phyloP scores from a whole-genome alignment of 2,797 vertebrate genomes.

The Lepus oiostolus region DNA sequence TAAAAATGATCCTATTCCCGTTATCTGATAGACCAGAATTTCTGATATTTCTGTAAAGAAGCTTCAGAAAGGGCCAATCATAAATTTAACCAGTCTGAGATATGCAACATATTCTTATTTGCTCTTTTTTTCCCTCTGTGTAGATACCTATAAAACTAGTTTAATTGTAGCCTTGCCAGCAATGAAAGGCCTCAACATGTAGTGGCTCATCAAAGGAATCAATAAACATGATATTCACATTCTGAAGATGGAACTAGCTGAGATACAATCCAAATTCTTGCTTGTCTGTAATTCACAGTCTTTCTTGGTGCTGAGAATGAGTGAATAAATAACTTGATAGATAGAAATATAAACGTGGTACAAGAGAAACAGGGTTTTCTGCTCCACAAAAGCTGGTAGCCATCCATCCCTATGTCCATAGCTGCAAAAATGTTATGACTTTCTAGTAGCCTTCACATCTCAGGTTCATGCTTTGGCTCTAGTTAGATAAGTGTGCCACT shows the following conservation, averaged over 20 bases:
- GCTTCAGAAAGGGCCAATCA: neutral
- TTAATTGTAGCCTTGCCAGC: neutral
- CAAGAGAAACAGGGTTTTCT: neutral
- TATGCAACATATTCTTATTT: neutral
- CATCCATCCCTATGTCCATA: neutral
- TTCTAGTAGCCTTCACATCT: conserved; percentile 2
- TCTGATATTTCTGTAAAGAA: neutral
- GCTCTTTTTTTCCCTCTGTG: neutral
- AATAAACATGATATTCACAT: neutral
- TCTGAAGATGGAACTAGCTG: neutral
- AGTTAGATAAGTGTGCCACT: neutral
- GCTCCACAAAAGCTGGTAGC: neutral
- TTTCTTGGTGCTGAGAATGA: neutral
- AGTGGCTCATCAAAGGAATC: neutral
- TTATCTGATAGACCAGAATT: neutral
- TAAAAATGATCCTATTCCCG: neutral
- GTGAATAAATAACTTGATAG: conserved; percentile 20
- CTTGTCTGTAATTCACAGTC: neutral
- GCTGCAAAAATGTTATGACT: neutral
- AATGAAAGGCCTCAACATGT: conserved; percentile 26
- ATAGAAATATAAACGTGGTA: neutral
- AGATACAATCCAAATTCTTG: neutral
- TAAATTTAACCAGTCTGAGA: neutral
- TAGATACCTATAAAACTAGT: neutral
- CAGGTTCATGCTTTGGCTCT: neutral